These are phyloP conservation scores for Geococcyx californianus DNA, from an alignment of 2,113 vertebrate genomes.

Conservation along the genomic window DNA sequence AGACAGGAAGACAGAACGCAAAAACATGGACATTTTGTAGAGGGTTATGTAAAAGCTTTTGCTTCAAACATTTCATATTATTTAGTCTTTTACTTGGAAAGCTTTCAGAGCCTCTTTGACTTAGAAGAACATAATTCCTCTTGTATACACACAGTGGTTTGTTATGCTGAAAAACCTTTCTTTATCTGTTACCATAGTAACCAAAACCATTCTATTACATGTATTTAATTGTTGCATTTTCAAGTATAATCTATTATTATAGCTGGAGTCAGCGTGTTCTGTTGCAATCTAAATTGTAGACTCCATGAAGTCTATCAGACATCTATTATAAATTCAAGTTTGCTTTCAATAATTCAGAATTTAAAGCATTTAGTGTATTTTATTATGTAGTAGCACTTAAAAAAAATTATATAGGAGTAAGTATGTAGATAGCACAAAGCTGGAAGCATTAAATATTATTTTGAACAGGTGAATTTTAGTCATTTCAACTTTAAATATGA, in stretches of 20 bases:
- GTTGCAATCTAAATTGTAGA: not conserved
- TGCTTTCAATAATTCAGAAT: not conserved
- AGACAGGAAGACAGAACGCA: not conserved
- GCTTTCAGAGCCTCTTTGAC: not conserved
- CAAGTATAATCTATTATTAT: slow-evolving; percentile 14
- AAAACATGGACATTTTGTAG: not conserved
- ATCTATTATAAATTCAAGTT: not conserved
- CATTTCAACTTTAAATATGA: not conserved
- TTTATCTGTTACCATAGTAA: slow-evolving; percentile 51
- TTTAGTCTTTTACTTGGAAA: slow-evolving; percentile 21
- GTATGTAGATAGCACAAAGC: not conserved
- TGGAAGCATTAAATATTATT: not conserved
- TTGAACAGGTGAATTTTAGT: not conserved
- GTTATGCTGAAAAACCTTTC: not conserved
- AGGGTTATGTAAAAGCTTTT: not conserved
- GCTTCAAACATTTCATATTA: slow-evolving; percentile 10
- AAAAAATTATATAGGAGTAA: not conserved
- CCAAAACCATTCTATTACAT: slow-evolving; percentile 27
- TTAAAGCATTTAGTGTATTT: not conserved
- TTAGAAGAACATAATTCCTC: not conserved
- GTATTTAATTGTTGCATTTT: slow-evolving; percentile 47
- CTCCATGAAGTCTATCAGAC: slow-evolving; percentile 7
- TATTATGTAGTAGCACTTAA: not conserved
- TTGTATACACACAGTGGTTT: not conserved
- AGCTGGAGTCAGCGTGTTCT: not conserved